Conservation (phyloP, 2,888 invertebrate species). For the Sarcophaga carnaria region DNA sequence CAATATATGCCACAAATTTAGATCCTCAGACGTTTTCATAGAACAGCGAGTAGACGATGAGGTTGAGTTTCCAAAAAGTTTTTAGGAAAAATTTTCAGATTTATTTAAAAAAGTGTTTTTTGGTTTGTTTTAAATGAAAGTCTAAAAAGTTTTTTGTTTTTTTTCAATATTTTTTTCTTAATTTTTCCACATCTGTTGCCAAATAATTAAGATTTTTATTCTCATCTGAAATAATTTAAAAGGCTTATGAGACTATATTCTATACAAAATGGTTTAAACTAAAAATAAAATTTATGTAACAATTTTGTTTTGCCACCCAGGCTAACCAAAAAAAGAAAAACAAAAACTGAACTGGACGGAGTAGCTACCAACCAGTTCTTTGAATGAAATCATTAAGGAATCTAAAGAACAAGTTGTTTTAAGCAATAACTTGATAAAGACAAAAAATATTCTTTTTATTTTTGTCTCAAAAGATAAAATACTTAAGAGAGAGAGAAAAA, state of each 20-base stretch:
- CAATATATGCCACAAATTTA: too few species aligned
- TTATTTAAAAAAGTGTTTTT: too few species aligned
- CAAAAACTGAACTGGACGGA: background rate
- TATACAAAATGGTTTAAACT: background rate
- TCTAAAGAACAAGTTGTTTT: slow-evolving; percentile 11
- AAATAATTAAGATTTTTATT: background rate
- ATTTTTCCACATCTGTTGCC: background rate
- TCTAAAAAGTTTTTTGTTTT: too few species aligned
- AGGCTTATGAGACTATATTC: background rate
- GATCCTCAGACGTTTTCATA: too few species aligned
- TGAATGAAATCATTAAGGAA: slow-evolving; percentile 8
- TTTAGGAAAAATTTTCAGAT: too few species aligned
- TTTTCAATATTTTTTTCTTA: too few species aligned
- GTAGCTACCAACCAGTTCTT: background rate
- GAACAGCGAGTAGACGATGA: too few species aligned
- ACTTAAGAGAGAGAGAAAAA: slow-evolving; percentile 1
- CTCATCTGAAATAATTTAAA: background rate
- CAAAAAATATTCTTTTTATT: slow-evolving; percentile 7
- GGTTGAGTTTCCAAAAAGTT: too few species aligned
- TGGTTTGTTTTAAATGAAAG: too few species aligned
- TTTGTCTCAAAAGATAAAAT: slow-evolving; percentile 8
- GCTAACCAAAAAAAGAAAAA: background rate
- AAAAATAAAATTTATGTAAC: too few species aligned
- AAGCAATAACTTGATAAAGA: slow-evolving; percentile 11
- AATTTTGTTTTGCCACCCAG: slow-evolving; percentile 6